Evolutionary conservation across 2,797 vertebrate genomes (phyloP), one percentile per base, ranked within the genome.

Genomic region (Chanos chanos): DNA sequence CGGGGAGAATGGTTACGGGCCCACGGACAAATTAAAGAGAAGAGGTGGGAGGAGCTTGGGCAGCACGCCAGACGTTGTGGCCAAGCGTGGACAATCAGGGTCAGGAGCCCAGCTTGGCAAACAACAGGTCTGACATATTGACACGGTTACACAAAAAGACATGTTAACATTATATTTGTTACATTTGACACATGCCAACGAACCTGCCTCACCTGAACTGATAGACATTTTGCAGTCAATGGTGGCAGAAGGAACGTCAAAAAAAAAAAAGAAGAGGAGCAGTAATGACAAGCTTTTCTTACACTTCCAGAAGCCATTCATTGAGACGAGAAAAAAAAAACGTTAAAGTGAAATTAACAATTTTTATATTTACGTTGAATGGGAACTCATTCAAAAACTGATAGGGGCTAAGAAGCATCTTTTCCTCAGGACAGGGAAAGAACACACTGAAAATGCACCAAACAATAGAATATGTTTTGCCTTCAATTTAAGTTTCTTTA

Each of bases 61-160:
- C 75, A 90, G 73, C 77, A 82, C 71, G 41, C 40, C 60, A 49
- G 59, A 47, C 88, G 86, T 91, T 83, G 16, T 92, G 84, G 91
- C 93, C 85, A 91, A 91, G 85, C 85, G 93, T 85, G 92, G 85
- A 74, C 94, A 85, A 78, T 94, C 91, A 64, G 89, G 75, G 88
- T 90, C 70, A 76, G 83, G 71, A 25, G 72, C 78, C 27, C 83
- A 78, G 61, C 89, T 97, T 72, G 93, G 92, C 62, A 91, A 95
- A 81, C 96, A 97, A 76, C 91, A 96, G 80, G 94, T 92, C 0
- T 94, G 61, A 90, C 79, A 33, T 68, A 74, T 50, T 39, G 36
- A 71, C 52, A 49, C 52, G 54, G 33, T 55, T 50, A 43, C 5
- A 34, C 37, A 72, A 64, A 73, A 36, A 76, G 60, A 75, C 61